Evolutionary conservation across 2,888 invertebrate genomes (phyloP).

Genomic region (Esperia sulphurella): DNA sequence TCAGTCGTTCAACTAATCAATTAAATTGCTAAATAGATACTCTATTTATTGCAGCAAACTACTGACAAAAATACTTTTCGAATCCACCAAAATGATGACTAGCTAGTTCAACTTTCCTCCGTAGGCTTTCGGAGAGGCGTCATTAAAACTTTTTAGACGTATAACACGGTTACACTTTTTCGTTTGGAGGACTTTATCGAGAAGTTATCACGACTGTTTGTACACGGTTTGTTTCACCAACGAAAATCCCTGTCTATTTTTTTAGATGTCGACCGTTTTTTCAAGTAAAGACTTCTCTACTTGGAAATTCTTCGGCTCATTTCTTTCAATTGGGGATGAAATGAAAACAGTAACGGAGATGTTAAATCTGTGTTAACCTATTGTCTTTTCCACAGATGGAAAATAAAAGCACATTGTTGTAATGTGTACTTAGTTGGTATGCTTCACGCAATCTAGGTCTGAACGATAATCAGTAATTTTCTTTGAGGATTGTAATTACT

Average conservation of each 20-base stretch:
- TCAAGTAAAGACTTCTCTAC: slow-evolving; percentile 1
- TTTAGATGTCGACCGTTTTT: slow-evolving; percentile 2
- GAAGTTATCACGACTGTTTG: slow-evolving; percentile 40
- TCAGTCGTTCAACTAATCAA: no score
- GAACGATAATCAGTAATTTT: no score
- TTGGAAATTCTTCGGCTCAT: neutral
- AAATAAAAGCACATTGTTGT: no score
- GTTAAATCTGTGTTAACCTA: neutral
- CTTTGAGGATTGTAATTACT: no score
- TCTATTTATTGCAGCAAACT: neutral
- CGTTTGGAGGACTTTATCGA: slow-evolving; percentile 34
- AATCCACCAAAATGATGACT: neutral
- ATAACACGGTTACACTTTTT: slow-evolving; percentile 47
- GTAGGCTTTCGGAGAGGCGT: slow-evolving; percentile 29
- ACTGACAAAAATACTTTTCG: neutral
- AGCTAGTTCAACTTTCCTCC: slow-evolving; percentile 21
- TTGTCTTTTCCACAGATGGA: neutral
- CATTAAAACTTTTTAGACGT: slow-evolving; percentile 58
- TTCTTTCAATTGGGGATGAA: neutral
- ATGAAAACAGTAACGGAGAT: neutral
- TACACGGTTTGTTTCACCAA: slow-evolving; percentile 28
- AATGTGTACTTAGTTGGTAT: no score
- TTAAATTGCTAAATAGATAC: no score
- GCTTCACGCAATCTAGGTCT: no score
- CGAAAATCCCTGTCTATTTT: slow-evolving; percentile 5